Evolutionary conservation across 1,140 invertebrate genomes (phyloP).

Genomic region (Scaptomyza graminum): DNA sequence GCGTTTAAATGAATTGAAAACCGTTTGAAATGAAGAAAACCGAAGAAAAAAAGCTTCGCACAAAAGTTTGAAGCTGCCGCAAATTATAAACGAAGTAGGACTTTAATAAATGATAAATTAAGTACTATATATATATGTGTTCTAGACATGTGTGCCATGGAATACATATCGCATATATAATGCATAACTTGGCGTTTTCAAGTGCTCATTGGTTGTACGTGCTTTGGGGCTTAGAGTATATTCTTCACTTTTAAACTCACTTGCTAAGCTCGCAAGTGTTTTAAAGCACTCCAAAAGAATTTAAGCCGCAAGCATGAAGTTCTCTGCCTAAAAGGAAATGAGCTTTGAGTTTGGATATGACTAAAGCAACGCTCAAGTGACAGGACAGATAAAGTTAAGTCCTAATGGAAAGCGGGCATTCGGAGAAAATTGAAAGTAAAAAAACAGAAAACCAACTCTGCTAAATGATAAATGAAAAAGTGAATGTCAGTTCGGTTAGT

Average conservation of each 20-base stretch:
- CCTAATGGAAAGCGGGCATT: not conserved
- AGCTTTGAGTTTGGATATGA: not conserved
- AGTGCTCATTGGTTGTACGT: slow-evolving; percentile 1
- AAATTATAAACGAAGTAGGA: not conserved
- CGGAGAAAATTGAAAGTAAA: not conserved
- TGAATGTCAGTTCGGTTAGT: not conserved
- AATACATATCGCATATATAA: not conserved
- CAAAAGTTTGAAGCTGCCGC: not conserved
- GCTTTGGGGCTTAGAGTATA: not conserved
- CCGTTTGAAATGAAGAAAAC: too few relatives aligned
- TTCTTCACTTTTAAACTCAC: not conserved
- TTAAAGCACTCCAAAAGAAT: slow-evolving; percentile 15
- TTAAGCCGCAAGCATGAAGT: slow-evolving; percentile 2
- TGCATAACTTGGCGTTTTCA: not conserved
- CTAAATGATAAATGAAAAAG: slow-evolving; percentile 1
- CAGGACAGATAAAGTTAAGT: not conserved
- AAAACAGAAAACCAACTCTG: not conserved
- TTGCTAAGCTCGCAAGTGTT: not conserved
- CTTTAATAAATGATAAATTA: not conserved
- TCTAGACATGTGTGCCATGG: too few relatives aligned
- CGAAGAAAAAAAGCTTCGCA: too few relatives aligned
- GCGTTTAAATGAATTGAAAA: slow-evolving; percentile 5
- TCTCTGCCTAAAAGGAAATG: slow-evolving; percentile 7
- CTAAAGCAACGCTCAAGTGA: not conserved
- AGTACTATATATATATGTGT: too few relatives aligned